These are phyloP conservation scores for Tridacna gigas DNA, from an alignment of 2,888 invertebrate genomes.

Conservation along the genomic window DNA sequence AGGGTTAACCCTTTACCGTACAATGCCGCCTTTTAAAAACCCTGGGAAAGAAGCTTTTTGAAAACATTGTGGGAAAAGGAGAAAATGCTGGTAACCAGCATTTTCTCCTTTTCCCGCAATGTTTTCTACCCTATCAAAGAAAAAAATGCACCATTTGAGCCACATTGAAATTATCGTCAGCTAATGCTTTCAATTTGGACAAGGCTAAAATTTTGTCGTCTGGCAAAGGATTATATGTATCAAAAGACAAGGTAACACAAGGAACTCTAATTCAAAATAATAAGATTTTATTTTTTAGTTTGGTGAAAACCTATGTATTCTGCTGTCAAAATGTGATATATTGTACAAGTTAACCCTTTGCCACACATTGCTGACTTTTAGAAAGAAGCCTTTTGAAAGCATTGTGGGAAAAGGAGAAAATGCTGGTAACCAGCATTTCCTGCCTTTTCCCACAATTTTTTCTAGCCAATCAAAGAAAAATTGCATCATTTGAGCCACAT, in stretches of 20 bases:
- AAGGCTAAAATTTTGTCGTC: background rate
- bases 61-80: slow-evolving; percentile 5
- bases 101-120: slow-evolving; percentile 1
- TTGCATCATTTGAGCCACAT: too few species aligned
- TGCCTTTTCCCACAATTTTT: too few species aligned
- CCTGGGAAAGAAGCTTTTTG: too few species aligned
- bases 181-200: background rate
- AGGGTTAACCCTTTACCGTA: background rate
- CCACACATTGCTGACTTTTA: background rate
- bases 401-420: background rate
- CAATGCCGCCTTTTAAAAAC: background rate
- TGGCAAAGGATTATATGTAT: too few species aligned
- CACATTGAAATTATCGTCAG: background rate
- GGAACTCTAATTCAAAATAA: too few species aligned
- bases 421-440: too few species aligned
- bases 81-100: slow-evolving; percentile 1
- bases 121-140: background rate
- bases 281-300: too few species aligned
- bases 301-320: too few species aligned
- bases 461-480: too few species aligned
- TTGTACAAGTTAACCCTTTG: background rate
- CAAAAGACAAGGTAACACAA: too few species aligned
- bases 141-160: too few species aligned
- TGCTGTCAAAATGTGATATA: too few species aligned
- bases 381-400: background rate